These are phyloP conservation scores for Thunnus thynnus DNA, from an alignment of 2,113 vertebrate genomes.

Conservation along the genomic window DNA sequence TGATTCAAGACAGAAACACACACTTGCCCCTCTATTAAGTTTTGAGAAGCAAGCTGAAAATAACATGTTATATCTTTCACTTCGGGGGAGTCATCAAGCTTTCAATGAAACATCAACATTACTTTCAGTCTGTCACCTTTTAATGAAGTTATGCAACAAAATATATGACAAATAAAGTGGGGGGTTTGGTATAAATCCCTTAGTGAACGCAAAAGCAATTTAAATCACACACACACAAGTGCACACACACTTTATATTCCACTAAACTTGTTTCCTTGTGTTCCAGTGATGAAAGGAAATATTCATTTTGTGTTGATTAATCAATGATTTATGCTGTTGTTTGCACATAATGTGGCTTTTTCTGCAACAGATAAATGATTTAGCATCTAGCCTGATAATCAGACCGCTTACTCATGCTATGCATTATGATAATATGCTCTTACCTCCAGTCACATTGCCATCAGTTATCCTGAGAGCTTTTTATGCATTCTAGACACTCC, in stretches of 20 bases:
- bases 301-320: slow-evolving; percentile 4
- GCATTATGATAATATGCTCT: slow-evolving; percentile 25
- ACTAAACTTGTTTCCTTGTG: background rate
- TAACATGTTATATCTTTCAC: background rate
- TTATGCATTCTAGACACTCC: background rate
- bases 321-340: slow-evolving; percentile 36
- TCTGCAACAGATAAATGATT: slow-evolving; percentile 1
- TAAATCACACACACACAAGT: background rate
- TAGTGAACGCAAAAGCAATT: slow-evolving; percentile 23
- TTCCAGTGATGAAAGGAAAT: slow-evolving; percentile 19
- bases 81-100: background rate
- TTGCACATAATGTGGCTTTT: slow-evolving; percentile 19
- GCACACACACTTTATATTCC: background rate
- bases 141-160: slow-evolving; percentile 26
- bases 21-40: background rate
- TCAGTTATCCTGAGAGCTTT: slow-evolving; percentile 27
- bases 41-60: background rate
- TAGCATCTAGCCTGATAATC: background rate
- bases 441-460: background rate
- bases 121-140: slow-evolving; percentile 1
- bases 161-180: slow-evolving; percentile 7
- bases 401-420: slow-evolving; percentile 21
- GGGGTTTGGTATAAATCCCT: slow-evolving; percentile 6
- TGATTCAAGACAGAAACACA: background rate
- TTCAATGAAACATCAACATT: slow-evolving; percentile 23